Evolutionary conservation across 53 echinoderm and acorn worm species (phyloP), one percentile per base, ranked within the genome.

Genomic region (Echinarachnius parma): DNA sequence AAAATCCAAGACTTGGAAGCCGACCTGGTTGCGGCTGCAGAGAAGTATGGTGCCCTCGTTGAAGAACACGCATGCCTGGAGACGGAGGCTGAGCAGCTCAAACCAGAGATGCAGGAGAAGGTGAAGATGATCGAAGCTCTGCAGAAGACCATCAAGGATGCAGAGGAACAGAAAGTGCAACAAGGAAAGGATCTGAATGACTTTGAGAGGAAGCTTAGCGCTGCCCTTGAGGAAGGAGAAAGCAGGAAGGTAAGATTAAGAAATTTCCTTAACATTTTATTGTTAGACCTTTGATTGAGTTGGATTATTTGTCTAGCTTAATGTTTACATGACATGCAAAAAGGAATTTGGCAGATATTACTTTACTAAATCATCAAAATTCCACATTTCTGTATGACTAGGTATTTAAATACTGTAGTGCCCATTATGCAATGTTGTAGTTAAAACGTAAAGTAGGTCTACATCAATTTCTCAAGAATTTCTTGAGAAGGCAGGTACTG

Each of bases 191-290:
- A 35, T 52, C 32, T 52, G 13, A 53, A 30, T n/a, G 42, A 79
- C 59, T 25, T 31, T 23, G 59, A 61, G 61, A 29, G 32, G 23
- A 61, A 79, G 37, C 29, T 79, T 33, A 45, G 30, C 1, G 47
- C 37, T 24, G 71, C 72, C 10, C 45, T 79, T 29, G 79, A 79
- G 9, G 79, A 84, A 15, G 75, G 62, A 47, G 85, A 81, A 52
- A 85, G 81, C 46, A 62, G 22, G 26, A 85, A 89, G 81, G 89
- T 89, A 58, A 68, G 39, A 46, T 42, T 7, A 7, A 42, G 7
- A 9, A 42, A 9, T 42, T 42, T 42, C 14, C 42, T 9, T 42
- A 42, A 7, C 23, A 25, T 24, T 23, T 28, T 15, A 25, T 16
- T 60, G 15, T 60, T 54, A 22, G 9, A 7, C 18, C 7, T 54